A percentile compares a stretch with the other conserved stretches of the same genome.
These are phyloP conservation scores for Graptemys geographica DNA, from an alignment of 2,797 vertebrate genomes.

Conservation along the genomic window DNA sequence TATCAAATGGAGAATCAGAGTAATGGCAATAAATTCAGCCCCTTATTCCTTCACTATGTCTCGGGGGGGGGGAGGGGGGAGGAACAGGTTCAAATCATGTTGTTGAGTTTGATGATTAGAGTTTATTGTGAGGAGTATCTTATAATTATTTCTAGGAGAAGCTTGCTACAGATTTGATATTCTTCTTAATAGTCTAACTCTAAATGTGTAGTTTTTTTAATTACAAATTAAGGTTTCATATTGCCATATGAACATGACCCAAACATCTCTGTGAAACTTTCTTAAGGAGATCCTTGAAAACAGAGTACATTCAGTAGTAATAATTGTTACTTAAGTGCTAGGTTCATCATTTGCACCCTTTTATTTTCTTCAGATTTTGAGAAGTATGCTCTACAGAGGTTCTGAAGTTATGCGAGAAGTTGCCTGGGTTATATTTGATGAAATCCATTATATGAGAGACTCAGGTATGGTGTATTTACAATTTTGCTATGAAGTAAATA, in stretches of 20 bases:
- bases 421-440: slow-evolving; percentile 98
- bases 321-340: background rate
- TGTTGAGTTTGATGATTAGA: background rate
- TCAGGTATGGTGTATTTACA: slow-evolving; percentile 81
- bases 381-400: slow-evolving; percentile 98
- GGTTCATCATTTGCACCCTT: background rate
- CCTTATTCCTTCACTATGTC: background rate
- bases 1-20: background rate
- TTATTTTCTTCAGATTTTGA: slow-evolving; percentile 88
- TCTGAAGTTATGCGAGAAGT: slow-evolving; percentile 99
- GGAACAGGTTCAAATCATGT: background rate
- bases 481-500: background rate
- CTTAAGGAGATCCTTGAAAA: background rate
- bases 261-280: background rate
- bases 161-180: background rate
- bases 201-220: background rate
- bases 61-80: background rate
- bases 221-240: background rate
- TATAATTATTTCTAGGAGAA: background rate
- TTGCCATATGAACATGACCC: background rate
- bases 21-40: fast-evolving
- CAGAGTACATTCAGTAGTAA: no score
- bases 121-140: background rate
- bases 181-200: background rate
- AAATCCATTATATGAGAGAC: slow-evolving; percentile 99